Conservation (phyloP, 2,797 vertebrate genomes). For the Varecia variegata region DNA sequence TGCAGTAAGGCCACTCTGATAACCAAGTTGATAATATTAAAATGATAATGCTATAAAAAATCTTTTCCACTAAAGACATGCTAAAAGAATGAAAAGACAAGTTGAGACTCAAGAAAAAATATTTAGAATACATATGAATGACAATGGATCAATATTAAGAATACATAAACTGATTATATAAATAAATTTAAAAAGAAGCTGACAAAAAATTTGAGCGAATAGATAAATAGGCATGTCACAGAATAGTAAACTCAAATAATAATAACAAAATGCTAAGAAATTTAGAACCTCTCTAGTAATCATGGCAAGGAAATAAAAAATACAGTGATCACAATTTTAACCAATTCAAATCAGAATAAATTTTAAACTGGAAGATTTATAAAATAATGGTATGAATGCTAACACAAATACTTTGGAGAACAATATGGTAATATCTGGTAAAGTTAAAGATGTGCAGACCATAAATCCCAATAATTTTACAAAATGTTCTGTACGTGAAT, state of each 20-base stretch:
- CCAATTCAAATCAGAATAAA: not conserved
- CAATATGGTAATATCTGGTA: not conserved
- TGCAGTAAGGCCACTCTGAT: not conserved
- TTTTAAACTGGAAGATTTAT: not conserved
- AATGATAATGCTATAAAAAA: not conserved
- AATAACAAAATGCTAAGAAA: not conserved
- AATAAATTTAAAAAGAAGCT: not conserved
- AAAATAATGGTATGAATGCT: not conserved
- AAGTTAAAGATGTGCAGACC: not conserved
- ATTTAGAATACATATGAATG: not conserved
- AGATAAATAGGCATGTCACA: not conserved
- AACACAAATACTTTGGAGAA: not conserved
- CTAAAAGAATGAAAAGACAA: not conserved
- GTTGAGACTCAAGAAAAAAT: not conserved
- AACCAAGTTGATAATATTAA: not conserved
- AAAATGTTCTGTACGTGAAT: not conserved
- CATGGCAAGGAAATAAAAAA: not conserved
- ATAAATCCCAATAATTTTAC: not conserved
- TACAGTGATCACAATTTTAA: not conserved
- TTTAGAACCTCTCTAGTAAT: not conserved
- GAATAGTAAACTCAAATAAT: not conserved
- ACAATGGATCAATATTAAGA: not conserved
- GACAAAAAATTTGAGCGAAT: not conserved
- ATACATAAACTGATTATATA: not conserved
- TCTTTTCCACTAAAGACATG: not conserved